These are phyloP conservation scores for Pollenia labialis DNA, from an alignment of 2,888 invertebrate genomes.

Conservation along the genomic window DNA sequence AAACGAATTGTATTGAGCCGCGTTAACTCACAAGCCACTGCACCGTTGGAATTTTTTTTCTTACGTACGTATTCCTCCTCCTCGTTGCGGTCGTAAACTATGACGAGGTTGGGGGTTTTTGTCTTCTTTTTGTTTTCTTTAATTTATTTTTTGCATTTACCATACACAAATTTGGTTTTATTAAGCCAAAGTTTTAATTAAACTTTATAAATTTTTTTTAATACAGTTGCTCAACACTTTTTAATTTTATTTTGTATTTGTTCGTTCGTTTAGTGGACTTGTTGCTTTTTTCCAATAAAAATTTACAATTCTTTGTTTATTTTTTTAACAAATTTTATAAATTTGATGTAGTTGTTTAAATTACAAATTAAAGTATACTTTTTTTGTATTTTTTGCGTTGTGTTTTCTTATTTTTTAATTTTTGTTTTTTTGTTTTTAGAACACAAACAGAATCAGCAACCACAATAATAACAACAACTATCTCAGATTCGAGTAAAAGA, in stretches of 20 bases:
- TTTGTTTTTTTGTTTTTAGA: slow-evolving; percentile 45
- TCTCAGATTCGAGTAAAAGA: slow-evolving; percentile 48
- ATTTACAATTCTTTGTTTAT: slow-evolving; percentile 6
- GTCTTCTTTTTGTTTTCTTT: slow-evolving; percentile 43
- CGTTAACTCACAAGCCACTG: slow-evolving; percentile 72
- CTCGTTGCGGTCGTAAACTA: slow-evolving; percentile 72
- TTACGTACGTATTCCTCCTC: slow-evolving; percentile 67
- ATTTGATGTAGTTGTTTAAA: slow-evolving; percentile 32
- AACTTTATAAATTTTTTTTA: background rate
- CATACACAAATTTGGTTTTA: slow-evolving; percentile 48
- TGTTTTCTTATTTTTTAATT: slow-evolving; percentile 14
- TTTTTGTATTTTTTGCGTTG: slow-evolving; percentile 49
- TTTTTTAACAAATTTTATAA: slow-evolving; percentile 4
- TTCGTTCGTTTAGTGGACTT: slow-evolving; percentile 5
- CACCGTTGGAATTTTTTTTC: slow-evolving; percentile 70
- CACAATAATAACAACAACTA: slow-evolving; percentile 42
- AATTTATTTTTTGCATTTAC: slow-evolving; percentile 57
- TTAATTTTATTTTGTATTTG: background rate
- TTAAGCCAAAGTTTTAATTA: slow-evolving; percentile 29
- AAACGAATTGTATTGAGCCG: slow-evolving; percentile 73
- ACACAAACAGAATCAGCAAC: slow-evolving; percentile 35
- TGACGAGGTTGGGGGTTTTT: slow-evolving; percentile 61
- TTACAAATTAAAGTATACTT: slow-evolving; percentile 26
- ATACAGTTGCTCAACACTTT: slow-evolving; percentile 41
- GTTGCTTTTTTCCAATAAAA: background rate